A percentile compares a stretch with the other conserved stretches of the same genome.
These are phyloP conservation scores for Dynastes hyllus DNA, from an alignment of 2,888 invertebrate species.

Conservation along the genomic window DNA sequence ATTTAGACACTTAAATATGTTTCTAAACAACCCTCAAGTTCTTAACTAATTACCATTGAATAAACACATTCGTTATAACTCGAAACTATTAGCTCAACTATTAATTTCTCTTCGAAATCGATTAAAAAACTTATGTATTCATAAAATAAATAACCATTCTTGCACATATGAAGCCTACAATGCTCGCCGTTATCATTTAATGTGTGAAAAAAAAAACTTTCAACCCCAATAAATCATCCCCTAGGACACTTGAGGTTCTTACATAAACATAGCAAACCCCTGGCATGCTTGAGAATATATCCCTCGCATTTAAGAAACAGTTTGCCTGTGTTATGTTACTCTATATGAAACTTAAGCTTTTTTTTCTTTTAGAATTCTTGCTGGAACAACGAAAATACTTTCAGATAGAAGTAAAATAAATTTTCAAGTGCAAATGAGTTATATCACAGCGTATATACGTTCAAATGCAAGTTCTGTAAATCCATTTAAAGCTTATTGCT, in stretches of 20 bases:
- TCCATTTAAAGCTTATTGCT: slow-evolving; percentile 36
- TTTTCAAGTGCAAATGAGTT: not conserved
- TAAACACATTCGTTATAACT: slow-evolving; percentile 23
- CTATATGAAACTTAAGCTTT: slow-evolving; percentile 7
- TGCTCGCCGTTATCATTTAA: slow-evolving; percentile 35
- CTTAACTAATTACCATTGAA: slow-evolving; percentile 20
- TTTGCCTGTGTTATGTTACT: not conserved
- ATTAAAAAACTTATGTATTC: slow-evolving; percentile 14
- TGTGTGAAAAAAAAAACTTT: slow-evolving; percentile 36
- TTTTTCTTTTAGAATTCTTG: not conserved
- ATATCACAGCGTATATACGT: not conserved
- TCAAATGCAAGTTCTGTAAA: slow-evolving; percentile 29
- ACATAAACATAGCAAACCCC: slow-evolving; percentile 35
- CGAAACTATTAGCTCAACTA: slow-evolving; percentile 10
- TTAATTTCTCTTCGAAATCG: slow-evolving; percentile 16
- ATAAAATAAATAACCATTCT: slow-evolving; percentile 27
- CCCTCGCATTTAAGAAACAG: not conserved
- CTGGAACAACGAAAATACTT: not conserved
- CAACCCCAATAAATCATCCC: slow-evolving; percentile 45
- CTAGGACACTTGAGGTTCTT: slow-evolving; percentile 26
- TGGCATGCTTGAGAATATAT: not conserved
- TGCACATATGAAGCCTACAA: not conserved
- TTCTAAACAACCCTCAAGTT: slow-evolving; percentile 3
- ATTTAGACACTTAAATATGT: slow-evolving; percentile 7
- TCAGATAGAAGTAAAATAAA: slow-evolving; percentile 5